Conservation (phyloP, 1,140 invertebrate species). For the Musca domestica region DNA sequence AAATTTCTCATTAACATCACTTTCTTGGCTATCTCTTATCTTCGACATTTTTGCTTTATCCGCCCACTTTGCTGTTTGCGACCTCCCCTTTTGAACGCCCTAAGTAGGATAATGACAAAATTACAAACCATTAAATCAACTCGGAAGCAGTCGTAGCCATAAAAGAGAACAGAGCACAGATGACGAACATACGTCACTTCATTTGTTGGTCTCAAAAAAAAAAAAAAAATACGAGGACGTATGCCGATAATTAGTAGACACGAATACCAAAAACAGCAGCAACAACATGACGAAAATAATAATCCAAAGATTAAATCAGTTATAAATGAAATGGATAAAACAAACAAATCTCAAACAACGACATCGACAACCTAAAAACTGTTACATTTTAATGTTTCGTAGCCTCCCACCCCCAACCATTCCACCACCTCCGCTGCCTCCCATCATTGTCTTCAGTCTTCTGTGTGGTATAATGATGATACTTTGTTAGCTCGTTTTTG, state of each 20-base stretch:
- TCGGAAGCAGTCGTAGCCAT: background rate
- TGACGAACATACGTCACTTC: background rate
- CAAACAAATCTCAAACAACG: background rate
- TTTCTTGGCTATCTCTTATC: no score
- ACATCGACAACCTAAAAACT: background rate
- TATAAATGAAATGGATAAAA: background rate
- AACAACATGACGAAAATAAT: background rate
- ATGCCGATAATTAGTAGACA: slow-evolving; percentile 18
- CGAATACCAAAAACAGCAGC: no score
- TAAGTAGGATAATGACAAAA: background rate
- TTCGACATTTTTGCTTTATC: background rate
- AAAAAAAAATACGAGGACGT: background rate
- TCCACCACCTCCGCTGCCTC: no score
- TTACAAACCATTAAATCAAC: slow-evolving; percentile 20
- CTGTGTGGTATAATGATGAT: no score
- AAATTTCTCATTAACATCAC: no score
- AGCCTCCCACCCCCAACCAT: no score
- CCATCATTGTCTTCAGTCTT: no score
- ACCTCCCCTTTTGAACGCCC: slow-evolving; percentile 7
- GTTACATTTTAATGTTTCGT: no score
- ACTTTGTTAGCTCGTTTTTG: no score
- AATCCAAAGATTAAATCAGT: slow-evolving; percentile 15
- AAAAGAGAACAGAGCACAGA: background rate
- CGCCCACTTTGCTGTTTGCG: background rate
- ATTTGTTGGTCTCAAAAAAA: background rate